Conservation (phyloP, 2,113 vertebrate genomes). For the Ceuthmochares aereus region DNA sequence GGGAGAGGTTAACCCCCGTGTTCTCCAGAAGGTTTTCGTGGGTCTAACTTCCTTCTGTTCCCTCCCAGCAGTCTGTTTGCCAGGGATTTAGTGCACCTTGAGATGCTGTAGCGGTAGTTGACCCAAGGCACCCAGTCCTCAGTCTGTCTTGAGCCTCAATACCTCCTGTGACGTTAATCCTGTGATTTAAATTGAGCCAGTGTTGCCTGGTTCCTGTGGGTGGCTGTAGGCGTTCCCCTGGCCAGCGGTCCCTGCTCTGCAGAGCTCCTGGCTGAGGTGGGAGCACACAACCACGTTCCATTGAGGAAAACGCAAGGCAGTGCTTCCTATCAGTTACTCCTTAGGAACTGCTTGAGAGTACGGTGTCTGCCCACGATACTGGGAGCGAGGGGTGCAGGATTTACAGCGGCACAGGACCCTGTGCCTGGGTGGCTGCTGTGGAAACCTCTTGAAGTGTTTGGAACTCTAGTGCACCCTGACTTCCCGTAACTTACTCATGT, state of each 20-base stretch:
- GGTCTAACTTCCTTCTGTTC: neutral
- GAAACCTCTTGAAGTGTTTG: neutral
- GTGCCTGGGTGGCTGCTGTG: neutral
- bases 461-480: neutral
- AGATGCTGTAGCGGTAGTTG: neutral
- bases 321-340: neutral
- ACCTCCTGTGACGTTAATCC: neutral
- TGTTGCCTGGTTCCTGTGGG: neutral
- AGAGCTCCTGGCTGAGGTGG: neutral
- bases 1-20: neutral
- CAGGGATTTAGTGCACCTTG: neutral
- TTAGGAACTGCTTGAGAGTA: accelerated
- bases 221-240: neutral
- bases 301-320: neutral
- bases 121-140: neutral
- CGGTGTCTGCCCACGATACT: neutral
- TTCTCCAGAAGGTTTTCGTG: neutral
- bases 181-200: accelerated
- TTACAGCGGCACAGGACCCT: accelerated
- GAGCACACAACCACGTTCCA: too few species aligned
- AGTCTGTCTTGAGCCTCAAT: neutral
- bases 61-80: neutral
- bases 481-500: neutral
- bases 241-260: neutral
- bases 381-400: neutral